Evolutionary conservation across 1,140 invertebrate genomes (phyloP), one percentile per base, ranked within the genome.

Genomic region (Drosophila repletoides): DNA sequence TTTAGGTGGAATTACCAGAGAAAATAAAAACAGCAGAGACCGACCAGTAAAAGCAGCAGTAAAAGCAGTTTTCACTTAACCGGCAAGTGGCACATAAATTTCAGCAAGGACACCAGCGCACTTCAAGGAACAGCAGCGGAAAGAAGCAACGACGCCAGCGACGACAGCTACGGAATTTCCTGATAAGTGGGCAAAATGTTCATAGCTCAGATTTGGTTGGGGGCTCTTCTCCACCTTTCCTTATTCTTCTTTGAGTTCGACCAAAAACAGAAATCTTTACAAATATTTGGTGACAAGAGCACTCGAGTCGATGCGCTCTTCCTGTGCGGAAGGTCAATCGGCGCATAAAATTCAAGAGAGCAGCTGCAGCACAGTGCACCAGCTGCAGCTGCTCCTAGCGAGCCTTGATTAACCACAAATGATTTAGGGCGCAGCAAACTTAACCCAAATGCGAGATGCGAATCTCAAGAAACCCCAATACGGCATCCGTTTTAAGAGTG

Each of bases 1-100:
- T 58, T 59, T 29, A 14, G 31, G 41, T 38, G 24, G 40, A 52
- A 64, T 46, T 46, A 15, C 51, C 22, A 38, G 46, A 14, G 41
- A 14, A 38, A 12, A 26, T n/a, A 9, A 15, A 34, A 31, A 45
- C 40, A 46, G 60, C 12, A 28, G 36, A 12, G 36, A 36, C 19
- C 34, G 51, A 40, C 46, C 22, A 24, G 28, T 36, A 28, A 28
- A 24, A 7, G 45, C 28, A 34, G 43, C 52, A 61, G 34, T 51
- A 24, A 73, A 63, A 60, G 80, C 80, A 74, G 79, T 79, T 84
- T 80, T 83, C 74, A 84, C 77, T 83, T 83, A 73, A 63, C 53
- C 26, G 64, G 53, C 74, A 77, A 83, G 77, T 84, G 79, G 69
- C 64, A 84, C 79, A 83, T 84, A 83, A 84, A 84, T 83, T 84